These are phyloP conservation scores for Lordiphosa mommai DNA, from an alignment of 1,140 invertebrate species.

Conservation along the genomic window DNA sequence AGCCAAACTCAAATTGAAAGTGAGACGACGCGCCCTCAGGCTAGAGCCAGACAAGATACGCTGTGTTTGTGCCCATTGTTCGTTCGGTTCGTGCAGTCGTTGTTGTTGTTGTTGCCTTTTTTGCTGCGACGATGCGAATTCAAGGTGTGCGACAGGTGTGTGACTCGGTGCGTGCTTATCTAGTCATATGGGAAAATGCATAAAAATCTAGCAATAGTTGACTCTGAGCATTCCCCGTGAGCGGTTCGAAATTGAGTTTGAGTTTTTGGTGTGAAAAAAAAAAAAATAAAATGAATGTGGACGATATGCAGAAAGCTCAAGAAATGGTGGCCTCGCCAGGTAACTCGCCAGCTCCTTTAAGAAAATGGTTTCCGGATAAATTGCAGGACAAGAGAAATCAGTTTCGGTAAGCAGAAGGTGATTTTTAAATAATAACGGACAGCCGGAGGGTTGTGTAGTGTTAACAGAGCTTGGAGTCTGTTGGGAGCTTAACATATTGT, in stretches of 20 bases:
- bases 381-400: conserved; percentile 56
- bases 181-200: conserved; percentile 66
- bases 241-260: conserved; percentile 46
- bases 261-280: conserved; percentile 12
- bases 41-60: conserved; percentile 25
- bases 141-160: conserved; percentile 63
- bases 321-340: conserved; percentile 28
- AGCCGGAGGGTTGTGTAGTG: too few species aligned
- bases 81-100: conserved; percentile 26
- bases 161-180: conserved; percentile 56
- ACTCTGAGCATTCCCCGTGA: conserved; percentile 40
- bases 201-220: conserved; percentile 61
- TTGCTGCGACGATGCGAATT: conserved; percentile 47
- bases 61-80: conserved; percentile 41
- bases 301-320: conserved; percentile 48
- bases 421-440: too few species aligned
- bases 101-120: conserved; percentile 60
- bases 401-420: conserved; percentile 52
- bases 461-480: too few species aligned
- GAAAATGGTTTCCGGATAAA: conserved; percentile 23
- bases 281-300: conserved; percentile 38
- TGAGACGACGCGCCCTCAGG: conserved; percentile 21
- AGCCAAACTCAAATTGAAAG: conserved; percentile 46
- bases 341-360: conserved; percentile 29
- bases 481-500: too few species aligned